These are phyloP conservation scores for Octomys mimax DNA, from an alignment of 2,797 vertebrate genomes.

Conservation along the genomic window DNA sequence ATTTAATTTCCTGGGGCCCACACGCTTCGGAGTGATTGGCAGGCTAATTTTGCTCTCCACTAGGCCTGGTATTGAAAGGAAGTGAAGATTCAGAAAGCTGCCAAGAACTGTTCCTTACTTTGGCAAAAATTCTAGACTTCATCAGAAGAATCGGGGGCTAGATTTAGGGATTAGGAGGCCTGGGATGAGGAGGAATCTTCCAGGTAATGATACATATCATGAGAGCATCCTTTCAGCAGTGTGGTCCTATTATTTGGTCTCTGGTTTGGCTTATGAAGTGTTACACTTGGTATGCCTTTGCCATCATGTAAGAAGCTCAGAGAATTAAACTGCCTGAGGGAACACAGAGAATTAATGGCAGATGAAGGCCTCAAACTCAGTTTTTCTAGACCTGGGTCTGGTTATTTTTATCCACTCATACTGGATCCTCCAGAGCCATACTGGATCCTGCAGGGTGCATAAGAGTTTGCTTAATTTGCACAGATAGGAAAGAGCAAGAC, in stretches of 20 bases:
- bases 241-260: not conserved
- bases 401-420: not conserved
- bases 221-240: not conserved
- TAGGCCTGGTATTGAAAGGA: conserved; percentile 68
- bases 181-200: not conserved
- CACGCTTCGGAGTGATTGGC: conserved; percentile 73
- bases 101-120: conserved; percentile 64
- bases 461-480: not conserved
- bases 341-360: not conserved
- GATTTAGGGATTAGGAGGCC: conserved; percentile 1
- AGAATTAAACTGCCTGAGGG: not conserved
- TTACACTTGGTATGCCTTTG: not conserved
- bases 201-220: not conserved
- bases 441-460: not conserved
- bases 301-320: not conserved
- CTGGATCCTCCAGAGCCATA: not conserved
- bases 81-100: conserved; percentile 67
- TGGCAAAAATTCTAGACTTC: conserved; percentile 71
- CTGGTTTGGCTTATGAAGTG: not conserved
- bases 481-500: not conserved
- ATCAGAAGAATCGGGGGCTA: conserved; percentile 55
- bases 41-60: conserved; percentile 80
- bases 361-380: not conserved
- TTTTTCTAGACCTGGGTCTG: not conserved
- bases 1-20: conserved; percentile 71